Conservation (phyloP, 2,888 invertebrate species). For the Drosophila nigricruria region DNA sequence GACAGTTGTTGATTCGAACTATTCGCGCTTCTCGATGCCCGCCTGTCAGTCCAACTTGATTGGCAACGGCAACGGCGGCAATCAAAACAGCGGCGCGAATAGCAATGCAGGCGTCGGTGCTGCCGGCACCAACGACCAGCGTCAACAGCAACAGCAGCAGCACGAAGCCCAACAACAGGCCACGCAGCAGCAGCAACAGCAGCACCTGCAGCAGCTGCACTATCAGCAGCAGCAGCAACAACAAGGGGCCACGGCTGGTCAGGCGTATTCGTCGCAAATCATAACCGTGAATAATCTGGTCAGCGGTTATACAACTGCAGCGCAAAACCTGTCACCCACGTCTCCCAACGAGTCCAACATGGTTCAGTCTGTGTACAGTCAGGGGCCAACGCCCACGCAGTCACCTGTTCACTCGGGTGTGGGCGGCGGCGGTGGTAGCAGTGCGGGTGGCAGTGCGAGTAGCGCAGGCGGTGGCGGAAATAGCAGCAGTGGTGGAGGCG, state of each 20-base stretch:
- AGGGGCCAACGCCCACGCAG: slow-evolving; percentile 85
- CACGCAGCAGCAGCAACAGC: slow-evolving; percentile 75
- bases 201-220: slow-evolving; percentile 71
- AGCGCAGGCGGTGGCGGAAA: slow-evolving; percentile 66
- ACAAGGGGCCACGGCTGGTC: slow-evolving; percentile 74
- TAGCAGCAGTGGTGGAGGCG: slow-evolving; percentile 52
- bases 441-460: slow-evolving; percentile 72
- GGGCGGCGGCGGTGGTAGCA: slow-evolving; percentile 82
- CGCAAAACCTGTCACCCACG: slow-evolving; percentile 87
- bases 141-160: slow-evolving; percentile 76
- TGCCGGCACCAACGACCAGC: slow-evolving; percentile 69
- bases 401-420: slow-evolving; percentile 83
- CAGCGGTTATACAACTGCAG: slow-evolving; percentile 85
- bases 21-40: slow-evolving; percentile 90
- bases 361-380: slow-evolving; percentile 86
- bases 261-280: slow-evolving; percentile 85
- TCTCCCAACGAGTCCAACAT: slow-evolving; percentile 87
- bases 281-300: slow-evolving; percentile 86
- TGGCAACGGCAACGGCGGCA: slow-evolving; percentile 84
- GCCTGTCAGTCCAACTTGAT: slow-evolving; percentile 87
- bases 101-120: slow-evolving; percentile 72
- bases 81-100: slow-evolving; percentile 83
- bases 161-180: slow-evolving; percentile 79
- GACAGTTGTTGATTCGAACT: slow-evolving; percentile 93
- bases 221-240: slow-evolving; percentile 76